Conservation (phyloP, 2,797 vertebrate genomes). For the Falco peregrinus region DNA sequence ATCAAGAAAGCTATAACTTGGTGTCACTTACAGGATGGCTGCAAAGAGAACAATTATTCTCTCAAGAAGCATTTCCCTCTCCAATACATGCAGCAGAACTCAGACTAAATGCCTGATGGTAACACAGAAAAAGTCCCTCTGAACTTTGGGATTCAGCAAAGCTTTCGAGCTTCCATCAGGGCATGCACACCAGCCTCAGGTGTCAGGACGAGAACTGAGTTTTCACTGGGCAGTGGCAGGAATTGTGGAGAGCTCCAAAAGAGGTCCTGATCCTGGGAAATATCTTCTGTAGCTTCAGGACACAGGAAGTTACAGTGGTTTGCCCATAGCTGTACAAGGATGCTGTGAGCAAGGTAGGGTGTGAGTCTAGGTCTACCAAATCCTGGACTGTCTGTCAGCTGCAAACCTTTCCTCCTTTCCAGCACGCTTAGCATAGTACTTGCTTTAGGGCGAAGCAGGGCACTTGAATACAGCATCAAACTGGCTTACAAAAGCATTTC, state of each 20-base stretch:
- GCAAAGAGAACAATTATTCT: not conserved
- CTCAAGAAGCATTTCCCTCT: not conserved
- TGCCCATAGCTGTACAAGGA: not conserved
- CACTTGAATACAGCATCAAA: not conserved
- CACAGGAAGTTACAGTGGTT: not conserved
- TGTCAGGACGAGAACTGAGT: not conserved
- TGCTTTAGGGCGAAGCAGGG: not conserved
- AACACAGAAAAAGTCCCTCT: not conserved
- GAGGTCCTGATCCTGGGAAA: not conserved
- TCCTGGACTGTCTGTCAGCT: not conserved
- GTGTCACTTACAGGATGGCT: not conserved
- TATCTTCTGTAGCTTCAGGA: not conserved
- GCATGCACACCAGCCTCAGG: not conserved
- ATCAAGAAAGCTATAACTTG: not conserved
- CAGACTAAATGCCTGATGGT: not conserved
- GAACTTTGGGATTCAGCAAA: not conserved
- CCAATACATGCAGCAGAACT: not conserved
- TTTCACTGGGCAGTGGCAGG: not conserved
- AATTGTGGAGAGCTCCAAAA: not conserved
- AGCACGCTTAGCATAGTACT: not conserved
- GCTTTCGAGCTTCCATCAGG: not conserved
- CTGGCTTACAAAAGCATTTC: not conserved
- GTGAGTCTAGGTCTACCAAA: not conserved
- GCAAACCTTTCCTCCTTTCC: not conserved
- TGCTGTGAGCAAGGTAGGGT: not conserved